Conservation (phyloP, 2,113 vertebrate genomes). For the Pseudolaguvia tuberculata region DNA sequence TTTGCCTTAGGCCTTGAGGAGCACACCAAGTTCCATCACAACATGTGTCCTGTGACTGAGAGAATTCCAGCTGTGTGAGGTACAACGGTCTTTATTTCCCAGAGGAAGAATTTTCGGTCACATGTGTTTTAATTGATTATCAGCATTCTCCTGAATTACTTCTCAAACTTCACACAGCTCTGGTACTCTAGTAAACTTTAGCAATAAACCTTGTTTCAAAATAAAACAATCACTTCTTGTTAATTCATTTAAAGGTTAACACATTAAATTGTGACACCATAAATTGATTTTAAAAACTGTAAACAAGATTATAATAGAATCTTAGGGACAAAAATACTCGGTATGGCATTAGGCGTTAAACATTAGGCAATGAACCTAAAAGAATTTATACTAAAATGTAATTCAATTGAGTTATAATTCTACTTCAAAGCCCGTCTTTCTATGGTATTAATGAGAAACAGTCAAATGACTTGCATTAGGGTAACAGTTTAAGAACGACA, state of each 20-base stretch:
- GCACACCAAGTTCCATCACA: conserved; percentile 17
- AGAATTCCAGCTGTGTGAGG: conserved; percentile 22
- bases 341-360: conserved; percentile 14
- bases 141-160: not conserved
- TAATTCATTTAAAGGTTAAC: not conserved
- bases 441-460: conserved; percentile 40
- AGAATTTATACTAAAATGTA: conserved; percentile 38
- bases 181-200: not conserved
- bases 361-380: conserved; percentile 3
- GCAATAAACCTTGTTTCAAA: not conserved
- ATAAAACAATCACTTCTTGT: not conserved
- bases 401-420: conserved; percentile 51
- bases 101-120: not conserved
- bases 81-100: conserved; percentile 10
- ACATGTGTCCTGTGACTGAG: conserved; percentile 7
- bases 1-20: not conserved
- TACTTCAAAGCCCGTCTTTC: conserved; percentile 44
- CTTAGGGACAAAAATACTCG: conserved; percentile 32
- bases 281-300: conserved; percentile 43
- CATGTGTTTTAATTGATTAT: conserved; percentile 10
- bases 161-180: not conserved
- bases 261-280: conserved; percentile 22
- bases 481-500: conserved; percentile 56
- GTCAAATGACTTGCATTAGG: conserved; percentile 62
- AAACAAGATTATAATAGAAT: conserved; percentile 51